A percentile compares a stretch with the other conserved stretches of the same genome.
These are phyloP conservation scores for Cheilinus undulatus DNA, from an alignment of 2,113 vertebrate species.

Conservation along the genomic window DNA sequence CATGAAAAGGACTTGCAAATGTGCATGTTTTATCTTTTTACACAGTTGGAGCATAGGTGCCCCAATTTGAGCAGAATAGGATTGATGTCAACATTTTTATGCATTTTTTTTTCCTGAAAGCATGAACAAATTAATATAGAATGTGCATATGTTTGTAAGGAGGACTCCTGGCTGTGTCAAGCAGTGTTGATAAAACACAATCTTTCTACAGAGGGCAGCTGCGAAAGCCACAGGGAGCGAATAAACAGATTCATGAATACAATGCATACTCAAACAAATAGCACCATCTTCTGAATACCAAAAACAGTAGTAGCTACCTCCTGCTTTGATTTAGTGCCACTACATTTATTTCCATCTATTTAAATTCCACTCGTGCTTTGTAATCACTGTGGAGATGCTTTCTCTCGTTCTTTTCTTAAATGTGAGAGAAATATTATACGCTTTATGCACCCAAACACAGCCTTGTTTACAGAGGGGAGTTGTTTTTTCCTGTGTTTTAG, in stretches of 20 bases:
- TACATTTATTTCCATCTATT: constrained; percentile 63
- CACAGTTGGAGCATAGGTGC: constrained; percentile 13
- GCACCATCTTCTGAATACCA: constrained; percentile 82
- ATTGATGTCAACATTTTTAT: constrained; percentile 39
- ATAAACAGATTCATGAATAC: constrained; percentile 79
- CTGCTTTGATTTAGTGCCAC: constrained; percentile 68
- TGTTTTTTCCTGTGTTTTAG: not conserved
- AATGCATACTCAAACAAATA: constrained; percentile 84
- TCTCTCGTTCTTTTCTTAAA: constrained; percentile 40
- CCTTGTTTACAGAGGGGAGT: constrained; percentile 34
- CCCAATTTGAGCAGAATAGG: constrained; percentile 14
- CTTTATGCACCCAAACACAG: constrained; percentile 25
- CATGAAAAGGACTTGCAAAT: constrained; percentile 29
- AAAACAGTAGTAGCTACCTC: constrained; percentile 72
- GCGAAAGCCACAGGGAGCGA: constrained; percentile 73
- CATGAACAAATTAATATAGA: constrained; percentile 58
- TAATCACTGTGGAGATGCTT: constrained; percentile 49
- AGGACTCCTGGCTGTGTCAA: constrained; percentile 58
- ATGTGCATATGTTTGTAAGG: constrained; percentile 65
- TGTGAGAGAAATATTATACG: constrained; percentile 37
- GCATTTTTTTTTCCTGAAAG: constrained; percentile 1
- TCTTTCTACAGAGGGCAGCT: constrained; percentile 73
- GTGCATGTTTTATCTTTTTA: constrained; percentile 12
- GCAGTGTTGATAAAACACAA: constrained; percentile 70
- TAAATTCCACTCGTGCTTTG: constrained; percentile 58